Conservation (phyloP, 2,113 vertebrate species). For the Grammomys surdaster region DNA sequence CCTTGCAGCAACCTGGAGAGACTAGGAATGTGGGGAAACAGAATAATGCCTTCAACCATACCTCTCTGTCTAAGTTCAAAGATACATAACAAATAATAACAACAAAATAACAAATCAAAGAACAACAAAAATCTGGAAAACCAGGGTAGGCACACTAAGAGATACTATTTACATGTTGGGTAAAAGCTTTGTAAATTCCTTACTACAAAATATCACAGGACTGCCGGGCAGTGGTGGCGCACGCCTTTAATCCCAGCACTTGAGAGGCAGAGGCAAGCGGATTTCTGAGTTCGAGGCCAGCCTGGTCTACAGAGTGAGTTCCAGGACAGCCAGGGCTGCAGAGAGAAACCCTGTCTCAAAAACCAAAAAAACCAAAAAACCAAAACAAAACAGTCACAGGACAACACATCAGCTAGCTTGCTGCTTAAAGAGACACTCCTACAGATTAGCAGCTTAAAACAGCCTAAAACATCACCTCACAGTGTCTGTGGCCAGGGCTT, state of each 20-base stretch:
- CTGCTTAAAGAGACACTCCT: constrained; percentile 33
- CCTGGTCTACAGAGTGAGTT: too few species aligned
- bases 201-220: constrained; percentile 38
- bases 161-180: constrained; percentile 1
- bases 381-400: too few species aligned
- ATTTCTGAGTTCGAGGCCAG: too few species aligned
- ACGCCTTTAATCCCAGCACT: too few species aligned
- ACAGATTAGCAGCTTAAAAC: neutral
- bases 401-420: neutral
- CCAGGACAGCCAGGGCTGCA: too few species aligned
- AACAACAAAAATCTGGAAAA: neutral
- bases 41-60: neutral
- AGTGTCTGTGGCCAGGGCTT: constrained; percentile 32
- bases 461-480: neutral
- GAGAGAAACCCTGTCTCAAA: too few species aligned
- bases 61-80: neutral
- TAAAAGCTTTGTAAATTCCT: constrained; percentile 28
- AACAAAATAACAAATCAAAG: too few species aligned
- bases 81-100: neutral
- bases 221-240: too few species aligned
- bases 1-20: neutral
- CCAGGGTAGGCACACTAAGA: neutral
- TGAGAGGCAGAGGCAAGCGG: too few species aligned
- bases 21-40: neutral
- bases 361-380: too few species aligned